These are phyloP conservation scores for Scolopax rusticola DNA, from an alignment of 2,797 vertebrate species.

Conservation along the genomic window DNA sequence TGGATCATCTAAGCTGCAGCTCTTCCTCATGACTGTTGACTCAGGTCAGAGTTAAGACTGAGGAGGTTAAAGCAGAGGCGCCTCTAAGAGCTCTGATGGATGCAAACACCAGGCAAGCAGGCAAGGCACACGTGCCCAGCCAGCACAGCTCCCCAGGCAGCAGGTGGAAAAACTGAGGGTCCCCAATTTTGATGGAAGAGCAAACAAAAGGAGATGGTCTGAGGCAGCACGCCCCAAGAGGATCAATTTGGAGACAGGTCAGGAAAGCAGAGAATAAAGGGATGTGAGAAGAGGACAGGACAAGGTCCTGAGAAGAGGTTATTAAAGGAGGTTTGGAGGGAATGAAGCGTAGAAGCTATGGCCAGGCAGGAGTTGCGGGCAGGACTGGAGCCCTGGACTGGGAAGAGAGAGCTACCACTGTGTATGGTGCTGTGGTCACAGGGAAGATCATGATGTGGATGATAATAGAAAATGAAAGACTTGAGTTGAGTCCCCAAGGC, in stretches of 20 bases:
- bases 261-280: slow-evolving; percentile 9
- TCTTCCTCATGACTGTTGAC: slow-evolving; percentile 43
- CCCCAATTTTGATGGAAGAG: neutral
- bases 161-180: neutral
- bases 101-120: slow-evolving; percentile 20
- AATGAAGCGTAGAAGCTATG: neutral
- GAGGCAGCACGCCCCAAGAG: neutral
- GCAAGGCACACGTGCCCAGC: neutral
- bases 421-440: neutral
- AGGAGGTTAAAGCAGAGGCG: slow-evolving; percentile 16
- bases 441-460: neutral
- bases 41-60: slow-evolving; percentile 45
- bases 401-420: neutral
- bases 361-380: neutral
- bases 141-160: neutral
- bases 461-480: neutral
- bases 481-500: neutral
- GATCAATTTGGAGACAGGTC: neutral
- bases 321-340: neutral
- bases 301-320: neutral
- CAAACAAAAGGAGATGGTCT: slow-evolving; percentile 2
- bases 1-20: slow-evolving; percentile 37
- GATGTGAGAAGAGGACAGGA: neutral
- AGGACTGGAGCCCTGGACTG: neutral
- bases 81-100: slow-evolving; percentile 39